phyloP scores from a whole-genome alignment of 2,797 vertebrate genomes.

The Mormyrops boulengeri region DNA sequence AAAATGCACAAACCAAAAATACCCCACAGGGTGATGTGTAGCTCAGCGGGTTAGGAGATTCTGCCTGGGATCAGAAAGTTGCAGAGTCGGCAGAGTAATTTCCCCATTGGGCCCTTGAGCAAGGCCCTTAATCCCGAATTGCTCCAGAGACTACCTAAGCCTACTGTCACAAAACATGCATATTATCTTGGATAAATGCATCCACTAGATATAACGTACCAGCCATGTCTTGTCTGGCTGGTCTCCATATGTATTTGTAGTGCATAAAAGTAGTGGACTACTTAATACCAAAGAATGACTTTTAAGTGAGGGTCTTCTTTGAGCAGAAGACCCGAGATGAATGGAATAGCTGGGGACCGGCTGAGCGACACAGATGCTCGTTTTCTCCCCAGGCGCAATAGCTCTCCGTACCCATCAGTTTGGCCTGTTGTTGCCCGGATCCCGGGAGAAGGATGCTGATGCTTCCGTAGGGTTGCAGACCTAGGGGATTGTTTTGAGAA shows the following conservation, averaged over 20 bases:
- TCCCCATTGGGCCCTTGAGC: background rate
- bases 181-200: background rate
- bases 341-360: background rate
- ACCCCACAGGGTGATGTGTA: background rate
- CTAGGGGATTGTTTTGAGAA: slow-evolving; percentile 24
- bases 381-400: background rate
- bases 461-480: background rate
- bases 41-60: background rate
- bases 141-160: background rate
- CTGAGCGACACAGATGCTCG: background rate
- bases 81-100: background rate
- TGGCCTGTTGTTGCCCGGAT: background rate
- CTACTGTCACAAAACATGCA: background rate
- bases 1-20: background rate
- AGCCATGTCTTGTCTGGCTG: background rate
- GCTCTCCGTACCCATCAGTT: background rate
- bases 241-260: background rate
- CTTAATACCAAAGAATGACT: background rate
- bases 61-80: background rate
- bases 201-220: background rate
- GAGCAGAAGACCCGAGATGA: background rate
- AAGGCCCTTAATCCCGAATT: background rate
- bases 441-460: background rate
- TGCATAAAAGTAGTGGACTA: background rate
- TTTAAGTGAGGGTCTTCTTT: background rate